Conservation (phyloP, 2,888 invertebrate species). For the Palloptera scutellata region DNA sequence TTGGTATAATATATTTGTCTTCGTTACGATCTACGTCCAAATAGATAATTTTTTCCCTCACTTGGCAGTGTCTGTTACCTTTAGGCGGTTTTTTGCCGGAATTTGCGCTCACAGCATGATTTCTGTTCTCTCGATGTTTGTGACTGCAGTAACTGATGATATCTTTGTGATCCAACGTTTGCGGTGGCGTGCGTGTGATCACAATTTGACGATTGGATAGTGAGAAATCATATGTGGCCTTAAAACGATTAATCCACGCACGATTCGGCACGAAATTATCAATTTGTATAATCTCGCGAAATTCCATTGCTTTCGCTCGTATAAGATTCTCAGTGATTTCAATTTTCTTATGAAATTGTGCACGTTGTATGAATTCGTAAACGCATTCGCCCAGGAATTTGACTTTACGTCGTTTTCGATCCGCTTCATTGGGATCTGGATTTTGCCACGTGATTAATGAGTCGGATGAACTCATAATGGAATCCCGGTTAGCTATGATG, state of each 20-base stretch:
- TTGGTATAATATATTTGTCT: no score
- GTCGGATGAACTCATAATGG: slow-evolving; percentile 54
- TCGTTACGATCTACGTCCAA: background rate
- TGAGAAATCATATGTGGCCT: slow-evolving; percentile 51
- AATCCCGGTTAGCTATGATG: slow-evolving; percentile 52
- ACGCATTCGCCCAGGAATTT: slow-evolving; percentile 55
- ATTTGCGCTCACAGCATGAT: slow-evolving; percentile 26
- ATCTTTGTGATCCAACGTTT: slow-evolving; percentile 51
- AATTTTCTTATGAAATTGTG: slow-evolving; percentile 51
- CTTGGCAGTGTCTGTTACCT: background rate
- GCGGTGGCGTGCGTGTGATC: slow-evolving; percentile 48
- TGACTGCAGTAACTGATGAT: slow-evolving; percentile 52
- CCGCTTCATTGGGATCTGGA: slow-evolving; percentile 42
- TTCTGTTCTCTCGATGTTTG: background rate
- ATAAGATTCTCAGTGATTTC: slow-evolving; percentile 54
- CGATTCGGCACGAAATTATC: slow-evolving; percentile 51
- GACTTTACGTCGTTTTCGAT: slow-evolving; percentile 51
- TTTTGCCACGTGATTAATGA: slow-evolving; percentile 37
- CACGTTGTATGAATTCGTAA: slow-evolving; percentile 57
- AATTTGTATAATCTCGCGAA: slow-evolving; percentile 48
- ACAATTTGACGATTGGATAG: slow-evolving; percentile 52
- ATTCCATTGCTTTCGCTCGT: slow-evolving; percentile 50
- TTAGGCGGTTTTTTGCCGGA: background rate
- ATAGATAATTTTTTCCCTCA: background rate
- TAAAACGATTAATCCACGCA: slow-evolving; percentile 55